Evolutionary conservation across 2,113 vertebrate genomes (phyloP).

Genomic region (Bostrychus sinensis): DNA sequence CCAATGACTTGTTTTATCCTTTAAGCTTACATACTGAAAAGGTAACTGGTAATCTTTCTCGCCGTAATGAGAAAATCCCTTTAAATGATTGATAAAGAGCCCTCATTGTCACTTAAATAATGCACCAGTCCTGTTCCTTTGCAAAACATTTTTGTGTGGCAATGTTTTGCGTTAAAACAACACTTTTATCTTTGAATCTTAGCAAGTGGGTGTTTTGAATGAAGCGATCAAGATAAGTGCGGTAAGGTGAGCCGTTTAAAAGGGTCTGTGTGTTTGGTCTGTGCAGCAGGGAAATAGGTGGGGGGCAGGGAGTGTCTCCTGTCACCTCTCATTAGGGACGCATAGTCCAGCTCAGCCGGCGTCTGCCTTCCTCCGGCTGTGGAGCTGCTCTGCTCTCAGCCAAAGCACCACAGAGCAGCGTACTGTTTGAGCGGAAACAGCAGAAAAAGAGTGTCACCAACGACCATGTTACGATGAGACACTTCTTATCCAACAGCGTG

Average conservation of each 20-base stretch:
- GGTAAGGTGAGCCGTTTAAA: slow-evolving; percentile 48
- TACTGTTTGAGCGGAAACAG: slow-evolving; percentile 35
- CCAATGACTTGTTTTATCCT: neutral
- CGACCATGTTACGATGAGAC: slow-evolving; percentile 22
- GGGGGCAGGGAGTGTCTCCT: slow-evolving; percentile 72
- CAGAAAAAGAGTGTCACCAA: slow-evolving; percentile 27
- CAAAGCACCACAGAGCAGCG: slow-evolving; percentile 32
- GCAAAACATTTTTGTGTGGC: slow-evolving; percentile 50
- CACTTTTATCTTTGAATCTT: slow-evolving; percentile 32
- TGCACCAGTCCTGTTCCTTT: slow-evolving; percentile 49
- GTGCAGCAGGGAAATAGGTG: slow-evolving; percentile 29
- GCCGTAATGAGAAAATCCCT: slow-evolving; percentile 58
- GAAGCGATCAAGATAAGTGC: slow-evolving; percentile 23
- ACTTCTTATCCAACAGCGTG: slow-evolving; percentile 48
- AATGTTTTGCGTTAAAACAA: slow-evolving; percentile 20
- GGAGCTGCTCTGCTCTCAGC: slow-evolving; percentile 39
- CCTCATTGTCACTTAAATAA: slow-evolving; percentile 71
- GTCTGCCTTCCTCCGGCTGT: slow-evolving; percentile 45
- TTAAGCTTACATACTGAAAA: neutral
- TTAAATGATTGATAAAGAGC: slow-evolving; percentile 73
- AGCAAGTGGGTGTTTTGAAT: slow-evolving; percentile 35
- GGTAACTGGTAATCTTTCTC: slow-evolving; percentile 2
- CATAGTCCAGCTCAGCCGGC: slow-evolving; percentile 64
- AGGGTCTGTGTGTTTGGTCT: slow-evolving; percentile 32
- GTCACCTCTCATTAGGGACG: slow-evolving; percentile 75